Conservation (phyloP, 2,113 vertebrate genomes). For the Pyrgilauda ruficollis region DNA sequence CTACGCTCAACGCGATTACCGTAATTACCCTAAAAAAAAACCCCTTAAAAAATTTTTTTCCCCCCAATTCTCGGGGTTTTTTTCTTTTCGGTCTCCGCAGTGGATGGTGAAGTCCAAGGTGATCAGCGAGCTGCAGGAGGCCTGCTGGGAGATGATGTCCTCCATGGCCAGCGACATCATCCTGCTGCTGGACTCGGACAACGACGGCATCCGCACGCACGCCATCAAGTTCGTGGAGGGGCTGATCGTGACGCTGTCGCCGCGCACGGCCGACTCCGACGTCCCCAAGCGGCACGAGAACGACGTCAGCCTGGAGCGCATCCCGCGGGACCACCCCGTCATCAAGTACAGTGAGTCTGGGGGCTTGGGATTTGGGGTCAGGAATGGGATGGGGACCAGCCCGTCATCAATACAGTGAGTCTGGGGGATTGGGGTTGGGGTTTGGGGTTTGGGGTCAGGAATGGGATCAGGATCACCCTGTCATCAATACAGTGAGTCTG, state of each 20-base stretch:
- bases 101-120: neutral
- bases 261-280: conserved; percentile 84
- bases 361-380: too few relatives aligned
- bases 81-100: neutral
- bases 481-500: neutral
- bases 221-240: conserved; percentile 95
- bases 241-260: conserved; percentile 87
- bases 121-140: conserved; percentile 84
- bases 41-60: too few relatives aligned
- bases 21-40: neutral
- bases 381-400: too few relatives aligned
- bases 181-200: conserved; percentile 88
- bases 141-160: conserved; percentile 92
- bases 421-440: neutral
- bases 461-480: too few relatives aligned
- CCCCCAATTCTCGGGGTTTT: too few relatives aligned
- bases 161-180: conserved; percentile 91
- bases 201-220: conserved; percentile 92
- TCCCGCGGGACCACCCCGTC: conserved; percentile 87
- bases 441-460: too few relatives aligned
- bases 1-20: neutral
- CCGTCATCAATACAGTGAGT: too few relatives aligned
- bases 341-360: conserved; percentile 82
- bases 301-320: conserved; percentile 89
- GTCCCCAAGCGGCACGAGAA: conserved; percentile 87